Evolutionary conservation across 2,888 invertebrate species (phyloP).

Genomic region (Spisula subtruncata): DNA sequence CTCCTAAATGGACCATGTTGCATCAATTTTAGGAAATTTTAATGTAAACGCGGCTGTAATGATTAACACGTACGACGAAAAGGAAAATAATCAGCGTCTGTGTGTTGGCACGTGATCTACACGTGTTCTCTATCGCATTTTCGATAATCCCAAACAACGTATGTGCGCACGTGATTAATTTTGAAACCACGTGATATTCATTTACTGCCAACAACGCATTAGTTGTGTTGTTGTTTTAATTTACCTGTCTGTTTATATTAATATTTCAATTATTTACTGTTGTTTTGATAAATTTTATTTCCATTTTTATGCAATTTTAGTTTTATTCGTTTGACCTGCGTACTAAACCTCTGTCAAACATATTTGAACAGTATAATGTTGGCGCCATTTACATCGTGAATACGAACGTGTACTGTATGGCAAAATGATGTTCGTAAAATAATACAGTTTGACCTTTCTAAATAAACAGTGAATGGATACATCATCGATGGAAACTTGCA

Average conservation of each 20-base stretch:
- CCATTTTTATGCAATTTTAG: neutral
- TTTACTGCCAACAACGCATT: neutral
- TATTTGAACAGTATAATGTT: neutral
- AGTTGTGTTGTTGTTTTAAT: neutral
- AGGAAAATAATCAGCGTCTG: neutral
- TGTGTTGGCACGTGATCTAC: neutral
- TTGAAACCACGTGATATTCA: neutral
- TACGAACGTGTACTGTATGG: neutral
- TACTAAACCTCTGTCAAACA: neutral
- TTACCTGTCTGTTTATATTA: neutral
- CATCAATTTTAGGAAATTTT: neutral
- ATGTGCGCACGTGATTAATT: neutral
- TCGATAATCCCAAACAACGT: neutral
- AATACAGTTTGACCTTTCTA: no score
- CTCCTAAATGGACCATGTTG: no score
- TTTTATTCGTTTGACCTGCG: neutral
- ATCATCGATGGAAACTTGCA: no score
- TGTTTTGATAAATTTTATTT: neutral
- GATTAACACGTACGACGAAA: neutral
- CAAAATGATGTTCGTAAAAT: no score
- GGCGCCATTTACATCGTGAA: neutral
- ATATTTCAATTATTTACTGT: neutral
- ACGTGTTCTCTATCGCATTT: neutral
- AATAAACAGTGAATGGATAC: no score
- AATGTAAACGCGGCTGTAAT: neutral